Evolutionary conservation across 1,140 invertebrate genomes (phyloP).

Genomic region (Triops longicaudatus): DNA sequence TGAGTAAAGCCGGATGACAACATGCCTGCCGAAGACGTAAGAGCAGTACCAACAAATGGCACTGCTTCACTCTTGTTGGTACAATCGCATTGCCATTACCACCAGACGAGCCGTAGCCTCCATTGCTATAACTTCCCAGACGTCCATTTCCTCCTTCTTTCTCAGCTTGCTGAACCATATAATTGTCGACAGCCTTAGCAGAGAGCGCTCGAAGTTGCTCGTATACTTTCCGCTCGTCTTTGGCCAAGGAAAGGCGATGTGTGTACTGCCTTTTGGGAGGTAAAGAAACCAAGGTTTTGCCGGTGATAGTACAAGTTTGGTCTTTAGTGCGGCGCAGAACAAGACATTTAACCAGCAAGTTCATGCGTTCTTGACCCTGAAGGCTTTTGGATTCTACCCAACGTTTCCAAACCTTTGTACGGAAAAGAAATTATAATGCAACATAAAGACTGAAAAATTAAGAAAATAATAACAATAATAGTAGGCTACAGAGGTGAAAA

Average conservation of each 20-base stretch:
- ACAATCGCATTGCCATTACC: not conserved
- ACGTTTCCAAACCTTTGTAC: conserved; percentile 45
- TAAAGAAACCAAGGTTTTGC: conserved; percentile 41
- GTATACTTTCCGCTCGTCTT: conserved; percentile 64
- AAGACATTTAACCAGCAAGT: conserved; percentile 58
- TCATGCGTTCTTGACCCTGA: conserved; percentile 60
- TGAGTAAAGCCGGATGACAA: conserved; percentile 74
- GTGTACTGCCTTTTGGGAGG: conserved; percentile 48
- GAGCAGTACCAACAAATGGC: conserved; percentile 67
- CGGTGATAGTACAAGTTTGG: conserved; percentile 54
- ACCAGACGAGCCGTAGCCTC: not conserved
- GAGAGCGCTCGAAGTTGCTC: conserved; percentile 41
- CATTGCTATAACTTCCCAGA: not conserved
- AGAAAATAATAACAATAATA: too few species aligned
- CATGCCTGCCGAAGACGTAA: conserved; percentile 79
- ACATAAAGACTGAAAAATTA: too few species aligned
- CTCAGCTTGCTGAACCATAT: conserved; percentile 36
- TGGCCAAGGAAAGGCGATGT: conserved; percentile 50
- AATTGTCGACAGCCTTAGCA: conserved; percentile 41
- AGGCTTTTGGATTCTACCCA: conserved; percentile 58
- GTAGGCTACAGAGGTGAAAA: too few species aligned
- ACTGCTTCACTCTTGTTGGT: conserved; percentile 17
- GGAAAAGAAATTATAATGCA: too few species aligned
- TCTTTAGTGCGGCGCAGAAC: conserved; percentile 68
- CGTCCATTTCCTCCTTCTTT: conserved; percentile 25